Conservation (phyloP, 2,113 vertebrate species). For the Dicrurus megarhynchus region DNA sequence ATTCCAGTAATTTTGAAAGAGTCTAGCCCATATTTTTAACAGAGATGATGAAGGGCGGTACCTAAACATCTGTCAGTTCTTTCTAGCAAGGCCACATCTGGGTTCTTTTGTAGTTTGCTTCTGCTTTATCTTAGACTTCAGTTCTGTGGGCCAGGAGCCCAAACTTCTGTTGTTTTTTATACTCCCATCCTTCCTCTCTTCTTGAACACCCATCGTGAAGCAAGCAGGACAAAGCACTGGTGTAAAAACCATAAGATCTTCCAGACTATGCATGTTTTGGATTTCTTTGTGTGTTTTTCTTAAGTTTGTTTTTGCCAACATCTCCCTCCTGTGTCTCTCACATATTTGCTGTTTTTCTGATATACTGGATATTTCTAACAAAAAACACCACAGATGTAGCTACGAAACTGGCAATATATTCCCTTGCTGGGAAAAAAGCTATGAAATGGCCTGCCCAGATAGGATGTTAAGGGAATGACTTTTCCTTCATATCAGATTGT, state of each 20-base stretch:
- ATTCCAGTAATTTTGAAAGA: neutral
- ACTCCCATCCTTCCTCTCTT: neutral
- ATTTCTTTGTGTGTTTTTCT: slow-evolving; percentile 4
- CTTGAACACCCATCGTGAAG: neutral
- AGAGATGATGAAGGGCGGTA: neutral
- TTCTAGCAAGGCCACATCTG: slow-evolving; percentile 16
- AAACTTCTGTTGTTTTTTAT: neutral
- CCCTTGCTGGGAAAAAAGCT: neutral
- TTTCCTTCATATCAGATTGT: neutral
- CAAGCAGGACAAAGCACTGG: neutral
- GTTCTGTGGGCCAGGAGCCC: neutral
- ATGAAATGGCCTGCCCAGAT: neutral
- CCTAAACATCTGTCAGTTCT: neutral
- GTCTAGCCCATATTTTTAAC: neutral
- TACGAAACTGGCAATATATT: neutral
- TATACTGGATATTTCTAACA: neutral
- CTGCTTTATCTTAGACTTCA: neutral
- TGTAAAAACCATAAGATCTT: neutral
- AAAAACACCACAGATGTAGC: neutral
- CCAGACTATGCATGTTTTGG: neutral
- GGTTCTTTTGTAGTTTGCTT: neutral
- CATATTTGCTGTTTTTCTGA: neutral
- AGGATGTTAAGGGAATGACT: neutral
- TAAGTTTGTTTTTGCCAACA: neutral
- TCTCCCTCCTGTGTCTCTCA: neutral